Evolutionary conservation across 2,113 vertebrate genomes (phyloP), one percentile per base, ranked within the genome.

Genomic region (Hucho hucho): DNA sequence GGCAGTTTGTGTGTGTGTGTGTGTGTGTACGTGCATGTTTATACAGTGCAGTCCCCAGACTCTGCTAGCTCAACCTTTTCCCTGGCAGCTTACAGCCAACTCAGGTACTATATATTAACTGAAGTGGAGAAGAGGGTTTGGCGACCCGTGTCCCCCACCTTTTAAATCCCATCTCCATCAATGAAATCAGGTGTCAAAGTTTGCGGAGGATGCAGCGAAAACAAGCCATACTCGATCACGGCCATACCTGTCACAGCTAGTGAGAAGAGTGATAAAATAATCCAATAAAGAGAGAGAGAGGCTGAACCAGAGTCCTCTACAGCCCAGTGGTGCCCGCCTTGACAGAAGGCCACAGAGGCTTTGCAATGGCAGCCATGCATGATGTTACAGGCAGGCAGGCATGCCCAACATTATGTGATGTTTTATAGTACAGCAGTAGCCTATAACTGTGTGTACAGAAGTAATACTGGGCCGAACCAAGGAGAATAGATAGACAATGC

Each of bases 161-260:
- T 88, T 90, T 87, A 89, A 89, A 89, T 89, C 85, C 83, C 81
- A 90, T 92, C 83, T 91, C 82, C 82, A 61, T 89, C 82, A 87
- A 83, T 88, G 87, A 87, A 89, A 88, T 88, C 88, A 87, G 82
- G 84, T 90, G 88, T 92, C 91, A 92, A 87, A 84, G 89, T 90
- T 89, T 89, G 83, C 83, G 83, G 84, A 80, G 76, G 82, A 89
- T 87, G 80, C 83, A 87, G 79, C 79, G 87, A 90, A 91, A 90
- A 91, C 89, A 91, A 91, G 89, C 87, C 83, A 79, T 88, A 90
- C 87, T 87, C 85, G 78, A 91, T 91, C 88, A 89, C 25, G n/a
- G 76, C 81, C 61, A n/a, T 76, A 75, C 79, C 87, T 89, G 86
- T 89, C 88, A 83, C 85, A 84, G 83, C 88, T 86, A 82, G 78